Evolutionary conservation across 1,140 invertebrate genomes (phyloP).

Genomic region (Mylabris phalerata): DNA sequence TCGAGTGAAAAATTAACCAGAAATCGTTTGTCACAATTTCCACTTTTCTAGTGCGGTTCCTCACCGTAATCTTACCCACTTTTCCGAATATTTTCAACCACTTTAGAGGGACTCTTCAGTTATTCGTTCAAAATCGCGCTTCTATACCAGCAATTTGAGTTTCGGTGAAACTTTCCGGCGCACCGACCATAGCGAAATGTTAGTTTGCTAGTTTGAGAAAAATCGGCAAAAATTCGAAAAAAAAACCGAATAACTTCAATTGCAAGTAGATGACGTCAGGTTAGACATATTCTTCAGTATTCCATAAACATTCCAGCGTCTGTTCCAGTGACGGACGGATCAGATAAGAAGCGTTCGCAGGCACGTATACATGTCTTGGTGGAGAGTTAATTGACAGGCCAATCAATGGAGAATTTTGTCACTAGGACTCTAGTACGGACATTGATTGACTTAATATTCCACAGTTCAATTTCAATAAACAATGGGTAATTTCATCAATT

Average conservation of each 20-base stretch:
- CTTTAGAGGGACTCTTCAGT: too few relatives aligned
- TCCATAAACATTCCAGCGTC: slow-evolving; percentile 39
- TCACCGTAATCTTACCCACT: too few relatives aligned
- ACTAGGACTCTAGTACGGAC: slow-evolving; percentile 31
- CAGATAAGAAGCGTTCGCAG: slow-evolving; percentile 40
- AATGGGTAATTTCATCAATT: slow-evolving; percentile 38
- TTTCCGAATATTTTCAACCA: too few relatives aligned
- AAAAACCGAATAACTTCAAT: slow-evolving; percentile 20
- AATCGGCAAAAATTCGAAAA: background rate
- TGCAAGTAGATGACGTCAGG: slow-evolving; percentile 30
- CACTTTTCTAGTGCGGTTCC: too few relatives aligned
- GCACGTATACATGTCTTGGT: slow-evolving; percentile 39
- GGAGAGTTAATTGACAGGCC: slow-evolving; percentile 41
- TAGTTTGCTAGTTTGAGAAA: background rate
- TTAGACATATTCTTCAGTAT: slow-evolving; percentile 36
- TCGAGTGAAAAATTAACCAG: too few relatives aligned
- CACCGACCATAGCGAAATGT: background rate
- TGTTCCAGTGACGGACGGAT: slow-evolving; percentile 33
- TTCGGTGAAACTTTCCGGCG: too few relatives aligned
- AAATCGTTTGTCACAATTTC: too few relatives aligned
- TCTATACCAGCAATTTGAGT: too few relatives aligned
- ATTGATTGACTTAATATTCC: slow-evolving; percentile 42
- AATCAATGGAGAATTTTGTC: slow-evolving; percentile 41
- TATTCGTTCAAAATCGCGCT: too few relatives aligned
- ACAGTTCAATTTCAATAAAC: slow-evolving; percentile 40